These are phyloP conservation scores for Epinotia nisella DNA, from an alignment of 2,888 invertebrate species.

Conservation along the genomic window DNA sequence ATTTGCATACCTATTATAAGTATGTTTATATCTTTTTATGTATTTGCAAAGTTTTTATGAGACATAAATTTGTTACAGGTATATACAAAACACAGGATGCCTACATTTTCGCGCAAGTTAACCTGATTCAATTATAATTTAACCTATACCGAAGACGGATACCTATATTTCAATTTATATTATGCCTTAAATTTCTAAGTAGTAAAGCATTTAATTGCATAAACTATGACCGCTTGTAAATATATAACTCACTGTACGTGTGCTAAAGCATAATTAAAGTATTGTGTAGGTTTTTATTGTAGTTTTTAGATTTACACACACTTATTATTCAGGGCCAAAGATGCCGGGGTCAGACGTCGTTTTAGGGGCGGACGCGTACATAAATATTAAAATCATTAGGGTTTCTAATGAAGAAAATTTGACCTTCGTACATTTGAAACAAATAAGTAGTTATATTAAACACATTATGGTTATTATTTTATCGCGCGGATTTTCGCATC, in stretches of 20 bases:
- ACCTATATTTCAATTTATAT: neutral
- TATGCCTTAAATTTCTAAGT: neutral
- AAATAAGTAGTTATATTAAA: neutral
- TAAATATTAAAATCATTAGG: neutral
- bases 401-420: neutral
- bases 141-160: slow-evolving; percentile 6
- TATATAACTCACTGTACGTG: neutral
- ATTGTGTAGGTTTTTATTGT: slow-evolving; percentile 11
- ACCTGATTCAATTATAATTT: slow-evolving; percentile 11
- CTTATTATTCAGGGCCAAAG: slow-evolving; percentile 24
- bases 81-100: slow-evolving; percentile 34
- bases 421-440: slow-evolving; percentile 6
- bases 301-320: slow-evolving; percentile 19
- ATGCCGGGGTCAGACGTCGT: slow-evolving; percentile 16
- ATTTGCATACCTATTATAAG: neutral
- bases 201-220: neutral
- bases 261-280: too few species aligned
- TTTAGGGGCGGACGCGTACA: slow-evolving; percentile 31
- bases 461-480: neutral
- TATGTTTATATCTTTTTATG: neutral
- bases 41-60: slow-evolving; percentile 3
- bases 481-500: neutral
- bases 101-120: slow-evolving; percentile 31
- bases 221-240: neutral
- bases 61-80: slow-evolving; percentile 37